phyloP scores from a whole-genome alignment of 2,888 invertebrate genomes.

The Polia nebulosa region DNA sequence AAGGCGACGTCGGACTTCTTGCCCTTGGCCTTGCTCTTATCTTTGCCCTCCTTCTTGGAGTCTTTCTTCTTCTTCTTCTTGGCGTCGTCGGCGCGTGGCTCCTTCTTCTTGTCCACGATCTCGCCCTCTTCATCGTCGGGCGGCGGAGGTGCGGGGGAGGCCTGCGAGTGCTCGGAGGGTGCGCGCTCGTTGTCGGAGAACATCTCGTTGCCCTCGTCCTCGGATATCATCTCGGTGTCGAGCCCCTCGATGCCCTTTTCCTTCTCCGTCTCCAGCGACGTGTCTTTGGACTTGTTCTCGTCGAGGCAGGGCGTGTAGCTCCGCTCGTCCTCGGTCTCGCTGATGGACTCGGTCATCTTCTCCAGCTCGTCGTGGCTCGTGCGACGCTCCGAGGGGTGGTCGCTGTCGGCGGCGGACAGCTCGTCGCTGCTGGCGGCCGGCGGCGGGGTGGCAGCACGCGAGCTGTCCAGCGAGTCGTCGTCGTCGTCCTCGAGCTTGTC shows the following conservation, averaged over 20 bases:
- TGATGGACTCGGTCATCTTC: constrained; percentile 92
- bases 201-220: constrained; percentile 93
- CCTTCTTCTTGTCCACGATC: constrained; percentile 87
- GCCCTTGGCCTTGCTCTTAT: constrained; percentile 83
- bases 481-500: constrained; percentile 41
- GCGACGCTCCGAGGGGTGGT: constrained; percentile 30
- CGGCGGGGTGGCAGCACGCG: constrained; percentile 14
- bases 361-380: constrained; percentile 72
- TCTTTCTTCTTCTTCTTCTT: constrained; percentile 90
- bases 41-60: constrained; percentile 87
- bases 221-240: constrained; percentile 94
- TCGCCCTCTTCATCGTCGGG: constrained; percentile 91
- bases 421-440: constrained; percentile 16
- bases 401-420: constrained; percentile 46
- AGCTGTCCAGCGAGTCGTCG: constrained; percentile 44
- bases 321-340: constrained; percentile 92
- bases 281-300: constrained; percentile 90
- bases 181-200: constrained; percentile 91
- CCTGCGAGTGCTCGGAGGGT: constrained; percentile 82
- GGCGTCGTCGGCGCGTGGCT: constrained; percentile 71
- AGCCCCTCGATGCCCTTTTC: constrained; percentile 91
- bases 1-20: constrained; percentile 92
- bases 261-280: constrained; percentile 80
- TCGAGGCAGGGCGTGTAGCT: constrained; percentile 94
- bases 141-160: constrained; percentile 78